phyloP scores from a whole-genome alignment of 2,797 vertebrate genomes.

The Acipenser ruthenus region DNA sequence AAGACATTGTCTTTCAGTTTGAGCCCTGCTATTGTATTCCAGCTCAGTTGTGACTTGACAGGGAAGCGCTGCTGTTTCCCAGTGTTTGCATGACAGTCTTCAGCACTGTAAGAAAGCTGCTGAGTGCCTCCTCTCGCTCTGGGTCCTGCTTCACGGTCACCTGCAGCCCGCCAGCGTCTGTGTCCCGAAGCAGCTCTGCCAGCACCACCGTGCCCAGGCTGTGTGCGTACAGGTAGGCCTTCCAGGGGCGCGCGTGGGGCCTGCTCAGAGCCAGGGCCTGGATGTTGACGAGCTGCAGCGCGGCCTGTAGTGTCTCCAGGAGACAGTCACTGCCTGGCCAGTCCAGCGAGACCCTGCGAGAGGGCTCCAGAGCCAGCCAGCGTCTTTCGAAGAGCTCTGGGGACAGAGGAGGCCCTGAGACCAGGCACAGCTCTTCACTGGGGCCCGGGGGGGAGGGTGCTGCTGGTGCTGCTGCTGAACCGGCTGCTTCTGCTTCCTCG shows the following conservation, averaged over 20 bases:
- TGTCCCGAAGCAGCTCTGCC: slow-evolving; percentile 62
- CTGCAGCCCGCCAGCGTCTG: slow-evolving; percentile 38
- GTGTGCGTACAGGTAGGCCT: slow-evolving; percentile 79
- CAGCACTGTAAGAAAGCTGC: slow-evolving; percentile 57
- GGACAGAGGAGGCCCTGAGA: slow-evolving; percentile 55
- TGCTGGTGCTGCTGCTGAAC: slow-evolving; percentile 10
- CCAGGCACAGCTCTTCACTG: slow-evolving; percentile 31
- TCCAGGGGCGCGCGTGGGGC: slow-evolving; percentile 68
- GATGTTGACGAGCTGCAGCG: slow-evolving; percentile 80
- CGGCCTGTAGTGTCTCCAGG: slow-evolving; percentile 69
- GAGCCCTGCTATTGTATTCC: too few relatives aligned
- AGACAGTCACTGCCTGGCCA: slow-evolving; percentile 46
- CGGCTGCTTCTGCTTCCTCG: background rate
- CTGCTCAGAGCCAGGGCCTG: slow-evolving; percentile 83
- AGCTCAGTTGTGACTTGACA: too few relatives aligned
- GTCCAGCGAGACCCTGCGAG: slow-evolving; percentile 45
- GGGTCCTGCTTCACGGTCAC: slow-evolving; percentile 68
- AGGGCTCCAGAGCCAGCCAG: slow-evolving; percentile 61
- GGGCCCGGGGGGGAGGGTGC: slow-evolving; percentile 10
- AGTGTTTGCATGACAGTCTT: slow-evolving; percentile 57
- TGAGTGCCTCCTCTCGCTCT: slow-evolving; percentile 45
- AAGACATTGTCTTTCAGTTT: too few relatives aligned
- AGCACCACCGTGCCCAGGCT: slow-evolving; percentile 62
- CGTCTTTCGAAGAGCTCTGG: slow-evolving; percentile 79
- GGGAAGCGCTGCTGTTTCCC: slow-evolving; percentile 16